These are phyloP conservation scores for Drosophila miranda DNA, from an alignment of 1,140 invertebrate genomes.

Conservation along the genomic window DNA sequence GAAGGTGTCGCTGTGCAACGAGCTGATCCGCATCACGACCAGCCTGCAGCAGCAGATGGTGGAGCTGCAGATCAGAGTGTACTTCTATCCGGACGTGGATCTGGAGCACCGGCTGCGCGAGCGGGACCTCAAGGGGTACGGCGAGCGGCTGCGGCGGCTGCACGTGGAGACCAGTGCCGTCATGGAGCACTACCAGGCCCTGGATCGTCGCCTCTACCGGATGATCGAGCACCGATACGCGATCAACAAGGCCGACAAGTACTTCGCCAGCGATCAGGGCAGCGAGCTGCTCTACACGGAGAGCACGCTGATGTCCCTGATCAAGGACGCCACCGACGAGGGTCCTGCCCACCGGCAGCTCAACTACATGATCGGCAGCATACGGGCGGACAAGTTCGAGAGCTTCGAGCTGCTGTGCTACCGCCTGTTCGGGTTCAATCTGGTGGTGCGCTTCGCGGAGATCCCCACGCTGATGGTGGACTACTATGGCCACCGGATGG, in stretches of 20 bases:
- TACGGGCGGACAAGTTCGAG: conserved; percentile 91
- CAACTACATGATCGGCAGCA: conserved; percentile 89
- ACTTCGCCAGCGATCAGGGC: conserved; percentile 36
- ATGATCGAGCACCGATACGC: conserved; percentile 55
- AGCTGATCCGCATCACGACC: conserved; percentile 95
- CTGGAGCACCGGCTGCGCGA: conserved; percentile 94
- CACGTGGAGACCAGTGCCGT: conserved; percentile 92
- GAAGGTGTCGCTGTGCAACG: conserved; percentile 94
- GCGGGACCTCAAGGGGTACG: conserved; percentile 97
- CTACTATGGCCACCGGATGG: not conserved
- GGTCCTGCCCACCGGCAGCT: conserved; percentile 11
- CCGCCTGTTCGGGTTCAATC: conserved; percentile 57
- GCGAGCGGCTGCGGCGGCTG: conserved; percentile 89
- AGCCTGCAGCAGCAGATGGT: conserved; percentile 98
- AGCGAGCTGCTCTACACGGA: conserved; percentile 95
- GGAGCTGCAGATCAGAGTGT: conserved; percentile 95
- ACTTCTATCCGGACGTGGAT: conserved; percentile 89
- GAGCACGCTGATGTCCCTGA: conserved; percentile 92
- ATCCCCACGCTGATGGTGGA: conserved; percentile 15
- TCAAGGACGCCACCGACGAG: conserved; percentile 39
- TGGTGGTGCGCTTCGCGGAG: conserved; percentile 45
- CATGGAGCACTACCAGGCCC: conserved; percentile 97
- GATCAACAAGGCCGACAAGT: conserved; percentile 36
- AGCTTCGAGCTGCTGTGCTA: conserved; percentile 65
- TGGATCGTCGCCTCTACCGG: conserved; percentile 84